Evolutionary conservation across 2,113 vertebrate genomes (phyloP), one percentile per base, ranked within the genome.

Genomic region (Potamarius usumacintae): DNA sequence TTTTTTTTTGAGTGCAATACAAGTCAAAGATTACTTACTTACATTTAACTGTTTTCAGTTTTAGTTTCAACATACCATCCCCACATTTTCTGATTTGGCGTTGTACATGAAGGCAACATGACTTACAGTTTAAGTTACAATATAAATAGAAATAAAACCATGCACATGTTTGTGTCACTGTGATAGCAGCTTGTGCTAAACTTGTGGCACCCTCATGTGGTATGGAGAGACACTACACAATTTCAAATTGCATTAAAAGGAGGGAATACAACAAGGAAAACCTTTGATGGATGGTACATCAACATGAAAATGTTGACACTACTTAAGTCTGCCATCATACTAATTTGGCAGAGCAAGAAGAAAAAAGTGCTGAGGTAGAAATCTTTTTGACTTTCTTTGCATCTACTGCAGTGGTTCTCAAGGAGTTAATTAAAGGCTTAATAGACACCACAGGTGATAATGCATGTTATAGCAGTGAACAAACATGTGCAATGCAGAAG

Each of bases 301-400:
- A 77, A 77, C 15, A 53, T 77, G 11, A 52, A n/a, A 52, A 77
- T 52, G 22, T 74, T 74, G 71, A 74, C 27, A 15, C 71, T 17
- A 77, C 11, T 22, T 0, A n/a, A 52, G 22, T 77, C 10, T 12
- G n/a, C 34, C 1, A 77, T 77, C 48, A n/a, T 52, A 34, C 69
- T 76, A 25, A 52, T 25, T 25, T 77, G 72, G 52, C 12, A 5
- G 71, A 48, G 69, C 17, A 48, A 20, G 42, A 60, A 60, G 27
- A 20, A 18, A 18, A 58, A 81, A 60, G 27, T 79, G 77, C 77
- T 79, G 27, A 81, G 78, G 55, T 60, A 60, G 55, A 60, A 81
- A 60, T 58, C 17, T 12, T 11, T 58, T 11, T 81, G 25, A 42
- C 55, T 20, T 60, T 27, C 52, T 57, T n/a, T 80, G 78, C 17